phyloP scores from a whole-genome alignment of 1,140 invertebrate genomes.

The Oryzaephilus surinamensis region DNA sequence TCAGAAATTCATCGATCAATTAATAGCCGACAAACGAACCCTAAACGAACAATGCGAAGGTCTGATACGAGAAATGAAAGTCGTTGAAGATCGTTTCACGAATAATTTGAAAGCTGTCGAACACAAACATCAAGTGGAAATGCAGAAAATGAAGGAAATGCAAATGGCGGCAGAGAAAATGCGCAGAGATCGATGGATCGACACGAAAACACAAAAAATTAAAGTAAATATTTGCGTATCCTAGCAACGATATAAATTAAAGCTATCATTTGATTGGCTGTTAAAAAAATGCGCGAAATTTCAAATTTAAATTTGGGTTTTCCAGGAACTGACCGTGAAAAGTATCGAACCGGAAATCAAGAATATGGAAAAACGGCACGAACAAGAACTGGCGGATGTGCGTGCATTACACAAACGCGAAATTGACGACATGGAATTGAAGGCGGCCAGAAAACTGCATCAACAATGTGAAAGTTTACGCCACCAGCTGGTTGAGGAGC shows the following conservation, averaged over 20 bases:
- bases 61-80: constrained; percentile 46
- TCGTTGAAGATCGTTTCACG: constrained; percentile 40
- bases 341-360: constrained; percentile 61
- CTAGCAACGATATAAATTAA: too few species aligned
- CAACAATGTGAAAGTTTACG: constrained; percentile 40
- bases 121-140: constrained; percentile 51
- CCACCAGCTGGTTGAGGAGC: constrained; percentile 39
- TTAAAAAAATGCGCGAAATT: neutral
- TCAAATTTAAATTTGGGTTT: constrained; percentile 1
- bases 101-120: constrained; percentile 44
- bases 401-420: constrained; percentile 48
- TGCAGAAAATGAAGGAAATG: constrained; percentile 52
- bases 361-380: constrained; percentile 50
- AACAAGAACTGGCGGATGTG: constrained; percentile 48
- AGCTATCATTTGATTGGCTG: neutral
- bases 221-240: too few species aligned
- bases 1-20: constrained; percentile 59
- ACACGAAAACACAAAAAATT: constrained; percentile 58
- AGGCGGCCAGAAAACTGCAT: constrained; percentile 41
- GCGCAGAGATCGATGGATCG: constrained; percentile 54
- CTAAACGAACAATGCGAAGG: constrained; percentile 55
- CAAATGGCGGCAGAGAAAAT: constrained; percentile 55
- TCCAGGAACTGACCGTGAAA: constrained; percentile 63
- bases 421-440: constrained; percentile 45
- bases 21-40: constrained; percentile 54